These are phyloP conservation scores for Coreoperca whiteheadi DNA, from an alignment of 2,113 vertebrate species.

Conservation along the genomic window DNA sequence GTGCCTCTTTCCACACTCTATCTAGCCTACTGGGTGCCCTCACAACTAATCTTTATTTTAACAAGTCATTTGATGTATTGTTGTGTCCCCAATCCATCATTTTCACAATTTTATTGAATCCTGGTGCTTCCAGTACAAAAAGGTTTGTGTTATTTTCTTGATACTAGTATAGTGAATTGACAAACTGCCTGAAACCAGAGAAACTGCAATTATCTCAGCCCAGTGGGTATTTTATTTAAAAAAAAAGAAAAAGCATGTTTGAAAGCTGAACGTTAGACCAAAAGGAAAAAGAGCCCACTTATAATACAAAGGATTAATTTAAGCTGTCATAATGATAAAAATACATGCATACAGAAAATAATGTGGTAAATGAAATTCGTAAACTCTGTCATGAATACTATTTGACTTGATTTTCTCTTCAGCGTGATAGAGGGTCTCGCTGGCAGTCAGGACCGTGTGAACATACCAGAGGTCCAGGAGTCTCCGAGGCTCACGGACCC, in stretches of 20 bases:
- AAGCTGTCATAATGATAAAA: not conserved
- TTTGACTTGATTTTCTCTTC: not conserved
- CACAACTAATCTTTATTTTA: not conserved
- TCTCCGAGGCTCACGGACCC: constrained; percentile 47
- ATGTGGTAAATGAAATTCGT: not conserved
- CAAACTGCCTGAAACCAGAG: not conserved
- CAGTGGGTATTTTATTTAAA: not conserved
- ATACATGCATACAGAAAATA: not conserved
- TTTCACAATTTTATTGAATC: not conserved
- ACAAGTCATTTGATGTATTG: not conserved
- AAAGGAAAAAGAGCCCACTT: not conserved
- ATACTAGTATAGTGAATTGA: not conserved
- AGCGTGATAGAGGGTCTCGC: not conserved
- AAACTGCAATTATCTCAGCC: constrained; percentile 1
- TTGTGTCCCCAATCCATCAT: not conserved
- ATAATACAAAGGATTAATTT: not conserved
- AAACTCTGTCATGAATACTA: not conserved
- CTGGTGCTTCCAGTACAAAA: not conserved
- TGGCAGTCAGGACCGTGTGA: constrained; percentile 49
- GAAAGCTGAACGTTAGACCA: no score
- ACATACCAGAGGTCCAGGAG: constrained; percentile 40
- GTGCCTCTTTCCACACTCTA: not conserved
- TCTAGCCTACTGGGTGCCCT: not conserved
- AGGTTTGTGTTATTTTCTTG: not conserved
- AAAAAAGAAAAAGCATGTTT: not conserved